phyloP scores from a whole-genome alignment of 2,113 vertebrate genomes.

The Rattus rattus region DNA sequence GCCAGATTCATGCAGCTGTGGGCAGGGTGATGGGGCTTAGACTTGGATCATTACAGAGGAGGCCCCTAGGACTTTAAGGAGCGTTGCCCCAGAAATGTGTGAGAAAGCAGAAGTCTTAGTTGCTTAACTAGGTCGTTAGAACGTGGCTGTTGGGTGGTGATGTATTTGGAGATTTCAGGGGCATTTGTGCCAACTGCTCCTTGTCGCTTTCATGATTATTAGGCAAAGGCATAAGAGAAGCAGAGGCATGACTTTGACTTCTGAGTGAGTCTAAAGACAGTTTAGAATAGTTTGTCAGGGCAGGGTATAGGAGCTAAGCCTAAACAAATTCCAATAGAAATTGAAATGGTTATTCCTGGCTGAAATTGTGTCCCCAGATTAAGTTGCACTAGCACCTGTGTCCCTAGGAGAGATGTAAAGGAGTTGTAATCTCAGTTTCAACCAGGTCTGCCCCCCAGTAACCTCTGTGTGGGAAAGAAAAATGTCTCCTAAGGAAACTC shows the following conservation, averaged over 20 bases:
- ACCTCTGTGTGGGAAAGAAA: slow-evolving; percentile 57
- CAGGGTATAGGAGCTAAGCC: slow-evolving; percentile 69
- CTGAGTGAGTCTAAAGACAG: slow-evolving; percentile 29
- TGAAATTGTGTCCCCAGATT: slow-evolving; percentile 76
- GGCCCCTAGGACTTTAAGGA: background rate
- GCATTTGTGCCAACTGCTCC: slow-evolving; percentile 32
- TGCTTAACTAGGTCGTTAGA: slow-evolving; percentile 28
- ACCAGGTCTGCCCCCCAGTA: slow-evolving; percentile 50
- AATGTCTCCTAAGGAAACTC: slow-evolving; percentile 65
- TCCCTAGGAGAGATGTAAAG: slow-evolving; percentile 66
- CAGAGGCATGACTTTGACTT: slow-evolving; percentile 53
- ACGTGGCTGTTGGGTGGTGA: background rate
- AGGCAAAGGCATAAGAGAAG: slow-evolving; percentile 53
- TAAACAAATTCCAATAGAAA: slow-evolving; percentile 76
- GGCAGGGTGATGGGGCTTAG: background rate
- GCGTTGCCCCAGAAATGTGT: slow-evolving; percentile 28
- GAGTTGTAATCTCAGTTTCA: slow-evolving; percentile 73
- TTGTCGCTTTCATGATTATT: slow-evolving; percentile 66
- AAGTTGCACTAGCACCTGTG: slow-evolving; percentile 76
- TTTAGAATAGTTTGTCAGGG: slow-evolving; percentile 55
- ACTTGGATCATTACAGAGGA: background rate
- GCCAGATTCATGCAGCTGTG: background rate
- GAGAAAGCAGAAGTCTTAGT: slow-evolving; percentile 25
- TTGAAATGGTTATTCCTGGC: slow-evolving; percentile 77
- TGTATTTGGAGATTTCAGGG: background rate